Conservation (phyloP, 2,888 invertebrate species). For the Syritta pipiens region DNA sequence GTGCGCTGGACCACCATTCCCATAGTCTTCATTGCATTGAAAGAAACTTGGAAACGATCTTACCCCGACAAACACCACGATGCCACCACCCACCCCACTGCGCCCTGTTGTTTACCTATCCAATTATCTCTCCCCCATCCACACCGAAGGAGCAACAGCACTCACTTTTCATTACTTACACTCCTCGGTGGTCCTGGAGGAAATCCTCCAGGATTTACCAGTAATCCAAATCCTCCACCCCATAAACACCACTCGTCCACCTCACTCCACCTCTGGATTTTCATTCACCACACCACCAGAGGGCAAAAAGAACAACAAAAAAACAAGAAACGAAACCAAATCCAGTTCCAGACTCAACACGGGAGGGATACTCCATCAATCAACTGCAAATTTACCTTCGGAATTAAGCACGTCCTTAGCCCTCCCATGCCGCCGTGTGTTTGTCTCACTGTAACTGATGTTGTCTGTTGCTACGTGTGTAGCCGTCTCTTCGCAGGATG, state of each 20-base stretch:
- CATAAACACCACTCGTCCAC: slow-evolving; percentile 37
- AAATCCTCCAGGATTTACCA: slow-evolving; percentile 51
- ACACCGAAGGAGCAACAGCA: slow-evolving; percentile 44
- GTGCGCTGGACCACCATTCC: too few species aligned
- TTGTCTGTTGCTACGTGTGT: slow-evolving; percentile 44
- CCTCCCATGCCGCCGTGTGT: neutral
- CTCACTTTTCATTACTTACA: slow-evolving; percentile 56
- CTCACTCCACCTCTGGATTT: slow-evolving; percentile 46
- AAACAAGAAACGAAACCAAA: slow-evolving; percentile 34
- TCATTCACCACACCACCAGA: neutral
- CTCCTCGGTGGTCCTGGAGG: slow-evolving; percentile 12
- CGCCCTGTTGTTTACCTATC: slow-evolving; percentile 38
- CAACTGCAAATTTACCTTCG: slow-evolving; percentile 65
- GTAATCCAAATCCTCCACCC: slow-evolving; percentile 53
- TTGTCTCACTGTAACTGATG: slow-evolving; percentile 51
- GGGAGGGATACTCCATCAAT: slow-evolving; percentile 64
- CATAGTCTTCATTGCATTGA: too few species aligned
- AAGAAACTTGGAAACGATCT: too few species aligned
- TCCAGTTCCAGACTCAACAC: slow-evolving; percentile 54
- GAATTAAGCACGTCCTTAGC: slow-evolving; percentile 55
- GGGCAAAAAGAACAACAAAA: neutral
- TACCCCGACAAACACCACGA: neutral
- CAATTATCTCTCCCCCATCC: slow-evolving; percentile 53
- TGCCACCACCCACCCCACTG: neutral
- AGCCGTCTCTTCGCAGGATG: slow-evolving; percentile 7